Percentiles rank a stretch among this genome's conserved stretches.
These are phyloP conservation scores for Stichopus horrens DNA, from an alignment of 53 echinoderm and acorn worm genomes.

Conservation along the genomic window DNA sequence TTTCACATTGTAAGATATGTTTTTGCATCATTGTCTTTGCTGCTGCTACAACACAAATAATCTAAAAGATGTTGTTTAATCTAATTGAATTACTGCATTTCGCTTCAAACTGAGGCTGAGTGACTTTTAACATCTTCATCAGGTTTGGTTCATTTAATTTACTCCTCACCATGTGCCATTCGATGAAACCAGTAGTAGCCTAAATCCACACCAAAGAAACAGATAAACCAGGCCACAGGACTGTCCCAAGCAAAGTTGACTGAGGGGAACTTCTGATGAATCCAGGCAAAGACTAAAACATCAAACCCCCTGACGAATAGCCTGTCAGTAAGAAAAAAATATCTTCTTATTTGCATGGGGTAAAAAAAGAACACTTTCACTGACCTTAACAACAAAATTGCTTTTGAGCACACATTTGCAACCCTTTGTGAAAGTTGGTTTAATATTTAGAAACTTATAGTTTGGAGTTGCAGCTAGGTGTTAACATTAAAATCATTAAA, in stretches of 20 bases:
- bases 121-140: neutral
- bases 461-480: neutral
- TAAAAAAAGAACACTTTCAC: neutral
- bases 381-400: no score
- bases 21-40: no score
- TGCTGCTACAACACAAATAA: no score
- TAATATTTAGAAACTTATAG: neutral
- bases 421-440: no score
- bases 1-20: no score
- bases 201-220: slow-evolving; percentile 73
- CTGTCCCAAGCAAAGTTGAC: slow-evolving; percentile 78
- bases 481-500: no score
- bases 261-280: slow-evolving; percentile 65
- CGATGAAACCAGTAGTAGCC: slow-evolving; percentile 97
- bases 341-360: neutral
- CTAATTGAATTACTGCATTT: no score
- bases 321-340: slow-evolving; percentile 2
- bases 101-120: neutral
- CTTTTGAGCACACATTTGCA: no score
- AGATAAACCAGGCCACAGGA: slow-evolving; percentile 73
- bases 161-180: slow-evolving; percentile 77
- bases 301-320: slow-evolving; percentile 51
- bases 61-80: no score
- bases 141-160: neutral
- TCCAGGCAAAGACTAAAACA: slow-evolving; percentile 58